Evolutionary conservation across 1,140 invertebrate species (phyloP), one percentile per base, ranked within the genome.

Genomic region (Macrobrachium rosenbergii): DNA sequence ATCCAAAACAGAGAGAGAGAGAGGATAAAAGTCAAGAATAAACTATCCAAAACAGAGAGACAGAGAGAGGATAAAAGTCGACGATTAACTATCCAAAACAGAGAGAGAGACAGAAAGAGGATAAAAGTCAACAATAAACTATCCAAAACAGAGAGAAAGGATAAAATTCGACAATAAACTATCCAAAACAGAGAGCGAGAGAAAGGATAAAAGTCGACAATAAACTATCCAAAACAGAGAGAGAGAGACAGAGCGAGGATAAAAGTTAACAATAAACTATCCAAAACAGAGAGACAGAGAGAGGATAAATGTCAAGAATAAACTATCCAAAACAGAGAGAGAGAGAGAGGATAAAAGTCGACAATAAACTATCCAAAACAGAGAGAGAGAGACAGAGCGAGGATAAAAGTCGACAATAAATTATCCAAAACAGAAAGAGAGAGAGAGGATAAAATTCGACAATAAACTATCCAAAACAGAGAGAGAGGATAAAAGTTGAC

Each of bases 41-140:
- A 17, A 75, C 58, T 37, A 75, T 19, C 19, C 23, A 14, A 43
- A 75, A 23, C 28, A 76, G 7, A 76, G 73, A 76, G 73, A 76
- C 7, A 76, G 73, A 76, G 73, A 76, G 45, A 43, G 45, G 73
- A 76, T 23, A 76, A 43, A 76, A n/a, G 73, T 37, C 5, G 73
- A 28, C 6, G 52, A 17, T 3, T n/a, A 19, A 19, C 21, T n/a
- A 72, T 11, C 8, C n/a, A 72, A 72, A 7, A 72, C 7, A 72
- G 67, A 10, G 19, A 72, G 67, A 72, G 67, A n/a, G n/a, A n/a
- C n/a, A n/a, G n/a, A n/a, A n/a, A n/a, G n/a, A n/a, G n/a, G 8
- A 7, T 10, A 19, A n/a, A n/a, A n/a, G n/a, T n/a, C n/a, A n/a
- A n/a, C n/a, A n/a, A n/a, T n/a, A n/a, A n/a, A n/a, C n/a, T 10